Base-by-base conservation (phyloP, 2,888 invertebrate species). In the Stenodera caucasica region DNA sequence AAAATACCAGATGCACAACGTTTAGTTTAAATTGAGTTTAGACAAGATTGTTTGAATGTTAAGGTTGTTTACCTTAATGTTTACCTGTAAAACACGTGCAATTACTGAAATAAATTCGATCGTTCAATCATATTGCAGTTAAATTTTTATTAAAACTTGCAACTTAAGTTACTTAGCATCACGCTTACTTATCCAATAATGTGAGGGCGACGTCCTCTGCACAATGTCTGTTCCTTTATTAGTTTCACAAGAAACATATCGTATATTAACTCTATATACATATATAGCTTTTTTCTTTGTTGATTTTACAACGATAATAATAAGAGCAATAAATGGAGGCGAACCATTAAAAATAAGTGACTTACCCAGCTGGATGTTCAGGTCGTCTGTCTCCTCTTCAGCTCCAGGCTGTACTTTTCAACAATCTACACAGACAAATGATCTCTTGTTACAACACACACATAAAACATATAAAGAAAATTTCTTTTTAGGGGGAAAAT, bases 11-110 rank as follows among this genome's bases (percentile, higher is more conserved):
- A 30, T 35, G 53, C 32, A 53, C 0, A 53, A 32, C 9, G 23
- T 33, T 53, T 53, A 18, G 30, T 6, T 30, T 52, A 12, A n/a
- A 52, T 51, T 29, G 9, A 50, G 2, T 29, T 15, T 12, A 21
- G 5, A 29, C 33, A 12, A 7, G 7, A 12, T 32, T 53, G 12
- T 53, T 15, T 14, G 12, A 29, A 29, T 51, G 29, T 26, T 18
- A 65, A 70, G 70, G 71, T 71, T 71, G 68, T 71, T 71, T 70
- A 70, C 70, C 70, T 70, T 61, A 37, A 29, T 65, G 64, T 67
- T 69, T 67, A 68, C 67, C 67, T 68, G 57, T 59, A 30, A 62
- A 62, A 67, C 71, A 70, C 68, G 69, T 70, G 70, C 67, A 62
- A 57, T 59, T 35, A 60, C 64, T 55, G 60, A 67, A 66, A 62